Evolutionary conservation across 92 coral and sea anemone genomes (phyloP).

Genomic region (Porites divaricata): DNA sequence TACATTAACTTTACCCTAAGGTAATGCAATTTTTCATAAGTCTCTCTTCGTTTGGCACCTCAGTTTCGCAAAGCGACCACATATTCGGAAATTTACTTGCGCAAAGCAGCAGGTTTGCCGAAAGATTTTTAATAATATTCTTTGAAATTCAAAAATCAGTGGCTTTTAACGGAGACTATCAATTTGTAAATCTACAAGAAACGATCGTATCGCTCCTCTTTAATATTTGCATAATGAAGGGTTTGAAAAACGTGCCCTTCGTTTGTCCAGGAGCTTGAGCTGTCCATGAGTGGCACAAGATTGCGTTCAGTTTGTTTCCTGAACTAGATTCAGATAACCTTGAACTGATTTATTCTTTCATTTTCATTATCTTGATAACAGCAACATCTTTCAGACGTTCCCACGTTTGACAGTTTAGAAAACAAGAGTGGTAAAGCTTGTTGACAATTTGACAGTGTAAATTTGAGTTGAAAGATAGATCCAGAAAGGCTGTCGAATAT

Average conservation of each 20-base stretch:
- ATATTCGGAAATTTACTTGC: not conserved
- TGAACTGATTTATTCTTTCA: not conserved
- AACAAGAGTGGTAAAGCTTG: too few relatives aligned
- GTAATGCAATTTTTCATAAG: not conserved
- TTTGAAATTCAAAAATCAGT: not conserved
- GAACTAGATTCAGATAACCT: too few relatives aligned
- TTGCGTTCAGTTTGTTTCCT: not conserved
- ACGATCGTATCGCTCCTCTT: not conserved
- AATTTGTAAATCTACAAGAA: constrained; percentile 5
- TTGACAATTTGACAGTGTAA: too few relatives aligned
- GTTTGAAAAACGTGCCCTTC: not conserved
- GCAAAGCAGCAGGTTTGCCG: not conserved
- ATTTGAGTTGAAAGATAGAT: too few relatives aligned
- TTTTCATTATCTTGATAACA: too few relatives aligned
- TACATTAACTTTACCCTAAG: not conserved
- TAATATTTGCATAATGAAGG: too few relatives aligned
- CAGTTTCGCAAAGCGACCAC: not conserved
- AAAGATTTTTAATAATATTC: not conserved
- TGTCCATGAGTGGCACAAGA: not conserved
- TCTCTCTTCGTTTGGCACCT: not conserved
- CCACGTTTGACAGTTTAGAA: too few relatives aligned
- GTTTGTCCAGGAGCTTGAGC: not conserved
- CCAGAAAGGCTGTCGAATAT: too few relatives aligned
- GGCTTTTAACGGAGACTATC: not conserved
- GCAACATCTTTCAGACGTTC: too few relatives aligned